Base-by-base conservation (phyloP, 92 coral and sea anemone species). In the Bergia puertoricense region DNA sequence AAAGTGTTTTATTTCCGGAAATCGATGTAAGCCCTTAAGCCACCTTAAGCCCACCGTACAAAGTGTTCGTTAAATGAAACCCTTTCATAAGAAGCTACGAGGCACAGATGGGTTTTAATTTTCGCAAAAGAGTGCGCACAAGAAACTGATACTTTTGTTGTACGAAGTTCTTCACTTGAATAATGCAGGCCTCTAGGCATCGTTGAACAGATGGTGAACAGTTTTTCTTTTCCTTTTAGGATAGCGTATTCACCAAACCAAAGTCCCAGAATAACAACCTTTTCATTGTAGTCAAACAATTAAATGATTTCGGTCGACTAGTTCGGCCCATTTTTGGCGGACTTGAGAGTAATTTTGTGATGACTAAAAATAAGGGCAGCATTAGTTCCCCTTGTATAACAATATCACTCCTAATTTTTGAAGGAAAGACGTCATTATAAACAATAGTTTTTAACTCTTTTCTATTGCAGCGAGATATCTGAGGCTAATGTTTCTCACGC, bases 301-400 rank as follows among this genome's bases (percentile, higher is more conserved):
- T 15, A 14, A 30, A 30, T 69, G 23, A 71, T 15, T 74, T 84
- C 37, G 45, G 67, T 37, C 6, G 30, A 39, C 41, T 48, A 66
- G 45, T 74, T 48, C 77, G 4, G 78, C 45, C 79, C 87, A 84
- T 84, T 48, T 84, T 84, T 71, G 87, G 87, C 6, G 59, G 22
- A 82, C 18, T 71, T 71, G 51, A 42, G 38, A 37, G 45, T 8
- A 45, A 84, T 15, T 71, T 73, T 45, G 14, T 30, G 75, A 65
- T 36, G 71, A 46, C 20, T 73, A 84, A 45, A 45, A 48, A 71
- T 69, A 69, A 37, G 23, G 45, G 20, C 43, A 45, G 76, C n/a
- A 42, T n/a, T 6, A 66, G 20, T 9, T 5, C 66, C 23, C 59
- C 48, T 13, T 59, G 42, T 38, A 18, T 46, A 37, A 16, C 74